These are phyloP conservation scores for Scaptodrosophila latifasciaeformis DNA, from an alignment of 2,888 invertebrate species.

Conservation along the genomic window DNA sequence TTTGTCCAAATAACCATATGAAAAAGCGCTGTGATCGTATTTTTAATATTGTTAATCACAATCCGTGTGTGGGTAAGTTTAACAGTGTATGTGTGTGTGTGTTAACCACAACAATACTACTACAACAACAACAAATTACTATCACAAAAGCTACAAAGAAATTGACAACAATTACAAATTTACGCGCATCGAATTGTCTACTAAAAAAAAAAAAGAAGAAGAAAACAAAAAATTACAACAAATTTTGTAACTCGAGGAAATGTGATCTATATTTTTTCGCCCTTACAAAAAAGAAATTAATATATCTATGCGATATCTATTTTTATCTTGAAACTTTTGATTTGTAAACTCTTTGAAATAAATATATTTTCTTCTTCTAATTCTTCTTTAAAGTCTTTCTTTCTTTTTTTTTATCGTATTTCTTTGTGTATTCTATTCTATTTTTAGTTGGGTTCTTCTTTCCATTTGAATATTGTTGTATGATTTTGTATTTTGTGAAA, in stretches of 20 bases:
- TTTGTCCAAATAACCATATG: slow-evolving; percentile 92
- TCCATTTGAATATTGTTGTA: slow-evolving; percentile 19
- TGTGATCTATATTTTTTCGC: no score
- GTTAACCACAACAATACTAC: slow-evolving; percentile 15
- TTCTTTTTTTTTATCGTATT: slow-evolving; percentile 3
- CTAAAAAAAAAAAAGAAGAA: neutral
- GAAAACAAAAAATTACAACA: slow-evolving; percentile 13
- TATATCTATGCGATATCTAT: neutral
- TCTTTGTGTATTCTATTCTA: slow-evolving; percentile 12
- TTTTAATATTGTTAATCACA: slow-evolving; percentile 92
- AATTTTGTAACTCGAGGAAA: no score
- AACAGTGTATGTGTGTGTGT: no score
- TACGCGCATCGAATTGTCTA: slow-evolving; percentile 7
- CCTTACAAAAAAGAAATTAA: no score
- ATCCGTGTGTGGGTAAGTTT: slow-evolving; percentile 93
- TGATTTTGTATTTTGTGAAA: slow-evolving; percentile 47
- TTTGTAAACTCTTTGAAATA: neutral
- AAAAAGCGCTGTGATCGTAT: slow-evolving; percentile 91
- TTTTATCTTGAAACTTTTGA: neutral
- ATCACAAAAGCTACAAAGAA: slow-evolving; percentile 37
- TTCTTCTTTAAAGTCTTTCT: slow-evolving; percentile 11
- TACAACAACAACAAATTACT: slow-evolving; percentile 24
- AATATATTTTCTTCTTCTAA: neutral
- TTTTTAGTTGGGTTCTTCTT: slow-evolving; percentile 28
- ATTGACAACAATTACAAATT: slow-evolving; percentile 26